Evolutionary conservation across 2,888 invertebrate species (phyloP), one percentile per base, ranked within the genome.

Genomic region (Tetranychus truncatus): DNA sequence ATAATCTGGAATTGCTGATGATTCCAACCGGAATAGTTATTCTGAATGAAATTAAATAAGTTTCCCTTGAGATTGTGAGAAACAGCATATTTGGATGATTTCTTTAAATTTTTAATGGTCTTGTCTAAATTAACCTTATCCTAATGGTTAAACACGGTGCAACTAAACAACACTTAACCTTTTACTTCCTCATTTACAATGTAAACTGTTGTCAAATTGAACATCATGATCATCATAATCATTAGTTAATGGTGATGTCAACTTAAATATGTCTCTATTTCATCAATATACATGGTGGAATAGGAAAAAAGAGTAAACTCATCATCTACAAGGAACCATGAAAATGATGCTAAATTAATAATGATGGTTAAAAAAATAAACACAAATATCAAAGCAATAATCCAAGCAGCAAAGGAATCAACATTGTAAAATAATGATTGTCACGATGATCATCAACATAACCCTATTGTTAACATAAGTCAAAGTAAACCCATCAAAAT

Each of bases 111-210:
- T 15, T 55, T 55, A 55, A 55, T 55, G 55, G 15, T 55, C 55
- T 55, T 55, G 55, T 15, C 11, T 55, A 15, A 55, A 55, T 55
- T 55, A 55, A 55, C 55, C 15, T 55, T 55, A 55, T 55, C 55
- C 55, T 55, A 55, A 55, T 55, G 55, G 15, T 55, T 55, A 55
- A 55, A 55, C 15, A 55, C 15, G 55, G 15, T 55, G 55, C 15
- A 7, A 55, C 15, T 55, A 55, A 55, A 15, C 15, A 15, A 55
- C 55, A 55, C 15, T 55, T 55, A 15, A 55, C 15, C 9, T 55
- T 55, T 55, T 55, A 55, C 55, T 55, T 55, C 55, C 55, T 55
- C 55, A 55, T 55, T 55, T 55, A 55, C 55, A 55, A 55, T 55
- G 55, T 55, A 55, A 55, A 34, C 34, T 34, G 34, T 34, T 34